Percentiles rank a stretch among this genome's conserved stretches.
phyloP scores from a whole-genome alignment of 2,797 vertebrate genomes.

The Vipera latastei region DNA sequence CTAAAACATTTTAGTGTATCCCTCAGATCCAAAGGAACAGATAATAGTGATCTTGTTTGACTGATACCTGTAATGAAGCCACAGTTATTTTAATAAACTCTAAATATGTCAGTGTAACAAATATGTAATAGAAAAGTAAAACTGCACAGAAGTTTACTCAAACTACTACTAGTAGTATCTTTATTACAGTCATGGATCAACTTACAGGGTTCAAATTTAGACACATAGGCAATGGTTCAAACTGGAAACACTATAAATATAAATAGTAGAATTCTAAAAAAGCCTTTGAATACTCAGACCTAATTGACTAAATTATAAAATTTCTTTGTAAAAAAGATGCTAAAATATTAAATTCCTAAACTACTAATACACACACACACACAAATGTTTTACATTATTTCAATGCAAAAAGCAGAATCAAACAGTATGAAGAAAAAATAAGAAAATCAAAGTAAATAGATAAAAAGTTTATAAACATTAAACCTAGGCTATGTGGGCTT shows the following conservation, averaged over 20 bases:
- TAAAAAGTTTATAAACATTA: too few species aligned
- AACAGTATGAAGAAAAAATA: too few species aligned
- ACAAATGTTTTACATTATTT: too few species aligned
- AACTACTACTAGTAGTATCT: not conserved
- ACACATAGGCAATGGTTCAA: not conserved
- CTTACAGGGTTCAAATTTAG: not conserved
- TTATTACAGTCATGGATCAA: not conserved
- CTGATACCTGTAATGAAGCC: slow-evolving; percentile 68
- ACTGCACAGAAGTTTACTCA: not conserved
- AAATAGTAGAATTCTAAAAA: not conserved
- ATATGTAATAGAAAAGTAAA: not conserved
- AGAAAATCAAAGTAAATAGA: too few species aligned
- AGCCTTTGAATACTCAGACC: not conserved
- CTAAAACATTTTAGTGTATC: slow-evolving; percentile 83
- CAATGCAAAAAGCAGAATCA: too few species aligned
- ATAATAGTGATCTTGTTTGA: slow-evolving; percentile 73
- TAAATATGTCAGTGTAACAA: slow-evolving; percentile 9
- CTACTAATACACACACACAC: too few species aligned
- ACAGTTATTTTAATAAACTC: not conserved
- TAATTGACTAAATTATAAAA: too few species aligned
- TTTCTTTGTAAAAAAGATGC: too few species aligned
- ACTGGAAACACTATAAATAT: not conserved
- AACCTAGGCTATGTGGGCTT: too few species aligned
- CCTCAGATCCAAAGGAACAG: slow-evolving; percentile 85
- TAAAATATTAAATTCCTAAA: too few species aligned